A percentile compares a stretch with the other conserved stretches of the same genome.
Evolutionary conservation across 2,888 invertebrate species (phyloP).

Genomic region (Dynastes tityus): DNA sequence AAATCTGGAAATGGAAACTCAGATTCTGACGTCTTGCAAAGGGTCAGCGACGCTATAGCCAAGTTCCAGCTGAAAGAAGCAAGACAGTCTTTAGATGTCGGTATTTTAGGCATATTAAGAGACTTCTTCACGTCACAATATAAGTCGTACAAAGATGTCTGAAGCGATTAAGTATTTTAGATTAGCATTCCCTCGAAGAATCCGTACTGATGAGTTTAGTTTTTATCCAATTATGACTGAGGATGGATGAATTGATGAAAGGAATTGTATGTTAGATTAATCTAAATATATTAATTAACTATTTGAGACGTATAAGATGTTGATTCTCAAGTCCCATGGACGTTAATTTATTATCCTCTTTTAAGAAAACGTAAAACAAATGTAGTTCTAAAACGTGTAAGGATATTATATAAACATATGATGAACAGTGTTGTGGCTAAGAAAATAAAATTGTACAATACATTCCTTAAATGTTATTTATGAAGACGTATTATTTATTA

Average conservation of each 20-base stretch:
- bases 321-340: constrained; percentile 32
- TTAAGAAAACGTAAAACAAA: neutral
- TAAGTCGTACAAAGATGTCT: constrained; percentile 45
- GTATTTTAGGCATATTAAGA: constrained; percentile 65
- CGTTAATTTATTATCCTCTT: constrained; percentile 30
- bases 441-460: neutral
- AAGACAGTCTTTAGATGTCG: constrained; percentile 63
- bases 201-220: constrained; percentile 37
- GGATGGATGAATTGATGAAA: constrained; percentile 3
- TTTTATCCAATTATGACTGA: neutral
- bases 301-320: constrained; percentile 8
- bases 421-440: neutral
- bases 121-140: constrained; percentile 66
- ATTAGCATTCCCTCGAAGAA: constrained; percentile 16
- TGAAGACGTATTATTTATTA: neutral
- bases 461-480: constrained; percentile 21
- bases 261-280: neutral
- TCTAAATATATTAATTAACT: constrained; percentile 7
- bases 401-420: neutral
- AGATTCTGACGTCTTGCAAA: constrained; percentile 62
- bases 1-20: constrained; percentile 52
- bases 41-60: constrained; percentile 65
- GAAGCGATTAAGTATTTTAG: constrained; percentile 3
- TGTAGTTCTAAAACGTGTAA: neutral
- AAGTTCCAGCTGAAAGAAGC: constrained; percentile 64